Conservation (phyloP, 2,113 vertebrate species). For the Mobula birostris region DNA sequence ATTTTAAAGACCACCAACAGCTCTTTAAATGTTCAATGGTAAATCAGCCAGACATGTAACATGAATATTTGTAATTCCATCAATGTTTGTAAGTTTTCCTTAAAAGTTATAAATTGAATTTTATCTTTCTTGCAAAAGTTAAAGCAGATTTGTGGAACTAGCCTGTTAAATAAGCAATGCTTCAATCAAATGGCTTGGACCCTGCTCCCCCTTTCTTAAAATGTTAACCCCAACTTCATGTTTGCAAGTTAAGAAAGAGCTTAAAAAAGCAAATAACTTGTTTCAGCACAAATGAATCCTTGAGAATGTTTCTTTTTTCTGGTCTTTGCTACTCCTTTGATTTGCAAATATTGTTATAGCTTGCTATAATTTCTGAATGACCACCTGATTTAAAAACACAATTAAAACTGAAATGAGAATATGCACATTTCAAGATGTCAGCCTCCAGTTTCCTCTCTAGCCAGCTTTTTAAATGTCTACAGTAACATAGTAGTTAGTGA, state of each 20-base stretch:
- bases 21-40: background rate
- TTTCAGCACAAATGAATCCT: background rate
- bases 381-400: background rate
- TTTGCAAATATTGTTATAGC: background rate
- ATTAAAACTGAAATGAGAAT: background rate
- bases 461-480: too few species aligned
- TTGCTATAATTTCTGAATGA: background rate
- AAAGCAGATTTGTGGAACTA: background rate
- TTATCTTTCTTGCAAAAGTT: background rate
- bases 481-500: too few species aligned
- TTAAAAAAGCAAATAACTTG: background rate
- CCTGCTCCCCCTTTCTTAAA: background rate
- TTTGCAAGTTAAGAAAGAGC: background rate
- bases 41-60: conserved; percentile 2
- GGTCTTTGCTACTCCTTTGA: background rate
- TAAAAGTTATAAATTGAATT: background rate
- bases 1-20: background rate
- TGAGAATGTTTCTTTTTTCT: background rate
- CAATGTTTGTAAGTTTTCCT: background rate
- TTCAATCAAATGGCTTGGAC: background rate
- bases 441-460: background rate
- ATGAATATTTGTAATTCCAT: background rate
- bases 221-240: background rate
- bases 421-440: background rate
- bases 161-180: background rate